phyloP scores from a whole-genome alignment of 2,888 invertebrate species.

The Drosophila affinis region DNA sequence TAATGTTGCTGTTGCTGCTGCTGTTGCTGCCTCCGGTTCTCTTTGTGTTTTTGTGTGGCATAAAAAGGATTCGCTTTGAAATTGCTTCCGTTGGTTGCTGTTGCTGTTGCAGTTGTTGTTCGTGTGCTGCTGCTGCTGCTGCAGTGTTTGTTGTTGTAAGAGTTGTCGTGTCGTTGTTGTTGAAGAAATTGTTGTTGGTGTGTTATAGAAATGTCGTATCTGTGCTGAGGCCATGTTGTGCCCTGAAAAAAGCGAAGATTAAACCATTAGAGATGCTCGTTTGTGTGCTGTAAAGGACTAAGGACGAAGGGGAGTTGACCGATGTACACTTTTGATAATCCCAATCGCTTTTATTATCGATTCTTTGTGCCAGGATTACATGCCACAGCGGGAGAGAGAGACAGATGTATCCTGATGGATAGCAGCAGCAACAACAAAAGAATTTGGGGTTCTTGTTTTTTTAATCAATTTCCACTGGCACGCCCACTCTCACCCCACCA shows the following conservation, averaged over 20 bases:
- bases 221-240: conserved; percentile 85
- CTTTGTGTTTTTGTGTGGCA: conserved; percentile 60
- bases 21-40: conserved; percentile 43
- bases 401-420: neutral
- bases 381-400: conserved; percentile 23
- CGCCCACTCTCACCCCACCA: conserved; percentile 12
- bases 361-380: conserved; percentile 43
- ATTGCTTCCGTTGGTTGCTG: conserved; percentile 75
- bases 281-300: conserved; percentile 15
- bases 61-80: conserved; percentile 65
- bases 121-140: conserved; percentile 51
- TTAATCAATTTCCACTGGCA: conserved; percentile 73
- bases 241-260: conserved; percentile 68
- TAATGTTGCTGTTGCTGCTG: conserved; percentile 3
- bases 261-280: conserved; percentile 41
- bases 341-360: conserved; percentile 53
- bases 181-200: conserved; percentile 76
- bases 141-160: conserved; percentile 62
- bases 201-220: conserved; percentile 83
- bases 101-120: conserved; percentile 33
- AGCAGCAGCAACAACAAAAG: conserved; percentile 44
- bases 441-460: conserved; percentile 57
- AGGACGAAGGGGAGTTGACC: conserved; percentile 34
- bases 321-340: conserved; percentile 41
- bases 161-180: conserved; percentile 73